Evolutionary conservation across 2,113 vertebrate species (phyloP).

Genomic region (Xyliphius kryptos): DNA sequence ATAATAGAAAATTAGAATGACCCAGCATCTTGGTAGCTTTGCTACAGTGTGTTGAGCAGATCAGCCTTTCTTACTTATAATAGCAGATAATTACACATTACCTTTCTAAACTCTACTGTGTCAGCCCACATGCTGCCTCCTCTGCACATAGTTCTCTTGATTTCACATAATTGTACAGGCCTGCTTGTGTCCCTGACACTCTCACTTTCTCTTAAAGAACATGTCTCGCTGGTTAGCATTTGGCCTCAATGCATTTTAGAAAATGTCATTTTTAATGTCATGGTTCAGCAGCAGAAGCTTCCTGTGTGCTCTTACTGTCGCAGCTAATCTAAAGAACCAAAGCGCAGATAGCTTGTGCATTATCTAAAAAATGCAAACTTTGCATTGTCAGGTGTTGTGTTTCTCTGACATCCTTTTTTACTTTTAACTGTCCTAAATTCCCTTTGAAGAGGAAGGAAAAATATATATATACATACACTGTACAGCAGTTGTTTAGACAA

Average conservation of each 20-base stretch:
- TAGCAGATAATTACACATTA: slow-evolving; percentile 60
- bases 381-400: background rate
- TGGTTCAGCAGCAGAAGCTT: slow-evolving; percentile 2
- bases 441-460: background rate
- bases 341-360: background rate
- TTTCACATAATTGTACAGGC: slow-evolving; percentile 61
- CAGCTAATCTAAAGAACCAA: background rate
- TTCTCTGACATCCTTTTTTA: background rate
- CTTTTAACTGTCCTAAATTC: slow-evolving; percentile 12
- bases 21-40: slow-evolving; percentile 10
- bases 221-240: slow-evolving; percentile 10
- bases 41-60: slow-evolving; percentile 13
- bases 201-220: background rate
- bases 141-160: slow-evolving; percentile 48
- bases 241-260: slow-evolving; percentile 6
- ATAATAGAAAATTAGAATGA: slow-evolving; percentile 5
- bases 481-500: background rate
- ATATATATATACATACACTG: too few relatives aligned
- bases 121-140: slow-evolving; percentile 13
- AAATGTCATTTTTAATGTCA: slow-evolving; percentile 24
- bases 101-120: background rate
- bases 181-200: background rate
- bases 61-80: slow-evolving; percentile 29
- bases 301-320: background rate
- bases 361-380: background rate